Evolutionary conservation across 1,140 invertebrate genomes (phyloP), one percentile per base, ranked within the genome.

Genomic region (Pissodes strobi): DNA sequence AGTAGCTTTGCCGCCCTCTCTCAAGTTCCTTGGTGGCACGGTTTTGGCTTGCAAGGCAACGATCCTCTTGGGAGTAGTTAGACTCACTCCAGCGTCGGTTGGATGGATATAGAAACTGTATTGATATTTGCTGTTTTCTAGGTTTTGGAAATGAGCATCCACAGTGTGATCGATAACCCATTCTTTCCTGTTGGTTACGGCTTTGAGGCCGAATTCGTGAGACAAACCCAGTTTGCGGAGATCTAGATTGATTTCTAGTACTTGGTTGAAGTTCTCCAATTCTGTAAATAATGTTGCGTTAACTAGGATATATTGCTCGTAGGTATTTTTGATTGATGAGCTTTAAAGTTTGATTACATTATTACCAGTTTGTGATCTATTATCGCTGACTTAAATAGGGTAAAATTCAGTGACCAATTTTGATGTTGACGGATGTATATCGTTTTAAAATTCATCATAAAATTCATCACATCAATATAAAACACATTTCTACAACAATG

Each of bases 151-250:
- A 64, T 88, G 86, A n/a, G 89, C 74, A 68, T 89, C 88, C 8
- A 89, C 75, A 17, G 81, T 82, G 64, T 90, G 87, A 69, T 88
- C 84, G 4, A 84, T 75, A 1, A 80, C 79, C 17, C 82, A 79
- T 18, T 84, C 82, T 2, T 85, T 83, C 10, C 84, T 79, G 30
- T 83, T 83, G 10, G 83, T 86, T 13, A 78, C 83, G 0, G 85
- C 81, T 71, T 88, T 85, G 0, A 90, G 76, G 17, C 87, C 87
- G 66, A 91, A 86, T 69, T 90, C 88, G 15, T 88, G 85, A 0
- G 85, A 82, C 9, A 89, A 82, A 10, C 88, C 88, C 19, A 90
- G 79, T 69, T 88, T 88, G 43, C 87, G 86, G 1, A 91, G 74
- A 73, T 91, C 88, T 0, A 90, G 76, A 34, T 84, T 77, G 4